Evolutionary conservation across 2,113 vertebrate genomes (phyloP).

Genomic region (Labeo catla): DNA sequence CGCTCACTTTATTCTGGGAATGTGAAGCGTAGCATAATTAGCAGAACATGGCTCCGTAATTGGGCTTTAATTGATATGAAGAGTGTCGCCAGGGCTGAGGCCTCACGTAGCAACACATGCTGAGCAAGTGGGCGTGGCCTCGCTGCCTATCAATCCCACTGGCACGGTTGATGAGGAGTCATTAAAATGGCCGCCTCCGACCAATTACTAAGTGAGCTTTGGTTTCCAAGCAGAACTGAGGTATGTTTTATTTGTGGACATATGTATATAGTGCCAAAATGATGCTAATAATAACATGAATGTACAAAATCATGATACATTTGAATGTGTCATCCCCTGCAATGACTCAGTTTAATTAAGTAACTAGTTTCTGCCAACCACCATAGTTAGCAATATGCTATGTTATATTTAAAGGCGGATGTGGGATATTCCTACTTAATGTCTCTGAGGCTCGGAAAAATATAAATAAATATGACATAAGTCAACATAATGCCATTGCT

Average conservation of each 20-base stretch:
- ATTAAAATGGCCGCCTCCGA: slow-evolving; percentile 28
- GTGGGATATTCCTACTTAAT: neutral
- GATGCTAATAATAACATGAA: neutral
- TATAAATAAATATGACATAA: neutral
- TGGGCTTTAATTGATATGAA: slow-evolving; percentile 71
- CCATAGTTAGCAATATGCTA: neutral
- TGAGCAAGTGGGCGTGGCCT: slow-evolving; percentile 49
- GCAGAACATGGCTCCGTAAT: slow-evolving; percentile 68
- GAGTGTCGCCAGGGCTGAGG: slow-evolving; percentile 55
- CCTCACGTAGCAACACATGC: slow-evolving; percentile 59
- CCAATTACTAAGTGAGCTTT: neutral
- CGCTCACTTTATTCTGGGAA: slow-evolving; percentile 48
- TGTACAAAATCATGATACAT: neutral
- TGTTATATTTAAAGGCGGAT: neutral
- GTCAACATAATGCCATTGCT: neutral
- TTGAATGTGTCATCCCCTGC: neutral
- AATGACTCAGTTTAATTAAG: neutral
- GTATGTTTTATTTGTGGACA: neutral
- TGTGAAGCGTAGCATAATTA: slow-evolving; percentile 65
- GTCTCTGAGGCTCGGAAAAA: neutral
- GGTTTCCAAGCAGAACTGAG: neutral
- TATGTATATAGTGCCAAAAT: neutral
- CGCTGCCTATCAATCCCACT: slow-evolving; percentile 39
- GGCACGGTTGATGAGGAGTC: neutral
- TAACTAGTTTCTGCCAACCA: neutral